phyloP scores from a whole-genome alignment of 2,113 vertebrate species.

The Pteruthius melanotis region DNA sequence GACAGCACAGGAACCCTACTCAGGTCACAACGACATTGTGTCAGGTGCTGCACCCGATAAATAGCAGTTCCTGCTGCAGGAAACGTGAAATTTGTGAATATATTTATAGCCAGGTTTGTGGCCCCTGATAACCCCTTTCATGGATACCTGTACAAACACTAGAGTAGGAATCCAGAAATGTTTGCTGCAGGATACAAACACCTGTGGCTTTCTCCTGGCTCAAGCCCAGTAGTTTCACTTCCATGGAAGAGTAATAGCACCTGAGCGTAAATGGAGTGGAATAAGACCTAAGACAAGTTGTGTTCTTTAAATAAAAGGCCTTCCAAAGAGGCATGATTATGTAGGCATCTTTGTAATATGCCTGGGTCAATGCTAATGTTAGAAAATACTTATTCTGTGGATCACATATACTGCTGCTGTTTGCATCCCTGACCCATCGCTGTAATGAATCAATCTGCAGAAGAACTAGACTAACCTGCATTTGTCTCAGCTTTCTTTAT shows the following conservation, averaged over 20 bases:
- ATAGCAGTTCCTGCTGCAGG: background rate
- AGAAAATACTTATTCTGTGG: constrained; percentile 9
- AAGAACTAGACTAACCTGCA: background rate
- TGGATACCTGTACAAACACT: background rate
- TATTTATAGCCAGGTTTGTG: background rate
- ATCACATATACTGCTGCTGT: background rate
- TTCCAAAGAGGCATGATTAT: background rate
- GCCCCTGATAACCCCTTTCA: background rate
- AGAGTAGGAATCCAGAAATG: background rate
- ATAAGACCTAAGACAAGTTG: background rate
- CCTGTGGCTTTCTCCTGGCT: background rate
- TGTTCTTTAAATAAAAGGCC: background rate
- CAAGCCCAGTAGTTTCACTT: background rate
- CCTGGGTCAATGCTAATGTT: constrained; percentile 12
- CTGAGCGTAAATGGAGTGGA: background rate
- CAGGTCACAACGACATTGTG: background rate
- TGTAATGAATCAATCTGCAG: background rate
- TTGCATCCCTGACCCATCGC: background rate
- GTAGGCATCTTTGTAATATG: background rate
- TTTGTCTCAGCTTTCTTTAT: background rate
- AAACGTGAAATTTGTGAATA: background rate
- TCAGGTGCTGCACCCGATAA: constrained; percentile 7
- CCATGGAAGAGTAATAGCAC: background rate
- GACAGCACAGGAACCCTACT: background rate
- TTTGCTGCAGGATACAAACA: background rate